Conservation (phyloP, 2,113 vertebrate species). For the Smithornis capensis region DNA sequence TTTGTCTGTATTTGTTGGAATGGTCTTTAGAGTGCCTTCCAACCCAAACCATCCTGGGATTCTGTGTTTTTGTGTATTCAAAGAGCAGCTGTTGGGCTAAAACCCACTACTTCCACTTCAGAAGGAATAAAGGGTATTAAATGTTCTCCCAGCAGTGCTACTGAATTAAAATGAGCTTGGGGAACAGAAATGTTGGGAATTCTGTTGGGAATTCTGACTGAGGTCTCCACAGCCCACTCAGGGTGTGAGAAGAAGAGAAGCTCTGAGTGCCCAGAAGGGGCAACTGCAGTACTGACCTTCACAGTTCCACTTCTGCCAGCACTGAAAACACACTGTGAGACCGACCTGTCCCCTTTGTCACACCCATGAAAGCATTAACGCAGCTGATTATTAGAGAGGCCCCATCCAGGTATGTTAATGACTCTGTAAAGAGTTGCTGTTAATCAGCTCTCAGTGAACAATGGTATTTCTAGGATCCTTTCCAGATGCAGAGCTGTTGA, state of each 20-base stretch:
- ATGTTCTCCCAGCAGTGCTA: background rate
- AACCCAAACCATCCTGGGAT: background rate
- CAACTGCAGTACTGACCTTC: background rate
- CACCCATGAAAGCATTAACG: background rate
- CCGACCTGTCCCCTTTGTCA: background rate
- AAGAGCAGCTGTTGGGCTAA: background rate
- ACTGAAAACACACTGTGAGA: background rate
- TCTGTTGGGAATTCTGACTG: too few species aligned
- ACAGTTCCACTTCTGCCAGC: background rate
- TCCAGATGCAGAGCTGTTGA: background rate
- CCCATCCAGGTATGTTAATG: background rate
- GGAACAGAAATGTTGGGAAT: background rate
- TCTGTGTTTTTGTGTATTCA: accelerated
- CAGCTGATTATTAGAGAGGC: background rate
- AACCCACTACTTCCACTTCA: background rate
- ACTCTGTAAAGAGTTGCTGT: background rate
- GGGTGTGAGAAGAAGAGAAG: background rate
- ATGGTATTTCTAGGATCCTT: background rate
- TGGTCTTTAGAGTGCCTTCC: too few species aligned
- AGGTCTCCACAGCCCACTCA: background rate
- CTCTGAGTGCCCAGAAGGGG: background rate
- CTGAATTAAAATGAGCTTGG: background rate
- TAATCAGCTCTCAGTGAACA: background rate
- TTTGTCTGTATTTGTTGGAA: background rate
- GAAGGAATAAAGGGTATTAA: background rate